Evolutionary conservation across 2,797 vertebrate species (phyloP), one percentile per base, ranked within the genome.

Genomic region (Neopelma chrysocephalum): DNA sequence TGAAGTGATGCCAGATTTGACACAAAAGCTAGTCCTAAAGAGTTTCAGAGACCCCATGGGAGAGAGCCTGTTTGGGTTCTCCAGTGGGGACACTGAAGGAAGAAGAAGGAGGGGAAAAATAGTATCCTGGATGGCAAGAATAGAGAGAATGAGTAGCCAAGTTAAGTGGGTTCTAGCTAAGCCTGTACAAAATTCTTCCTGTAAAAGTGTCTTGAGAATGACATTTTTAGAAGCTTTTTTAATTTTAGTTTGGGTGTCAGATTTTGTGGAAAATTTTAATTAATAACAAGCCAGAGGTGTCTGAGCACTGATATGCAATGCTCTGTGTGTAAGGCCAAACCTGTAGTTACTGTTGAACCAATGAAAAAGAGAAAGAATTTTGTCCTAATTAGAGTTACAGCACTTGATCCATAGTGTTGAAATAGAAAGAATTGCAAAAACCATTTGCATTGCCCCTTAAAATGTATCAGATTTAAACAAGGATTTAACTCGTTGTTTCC

Each of bases 381-480:
- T 87, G 61, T 62, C 75, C 83, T 75, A 56, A 36, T 70, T 79
- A 70, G 11, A 9, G 71, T 89, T 93, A 92, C 81, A 65, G 93
- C 51, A 61, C 38, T 82, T 66, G n/a, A 71, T 82, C 36, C 60
- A 11, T 27, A 75, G 50, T 92, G 90, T 87, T 3, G 89, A 96
- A 95, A 94, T 27, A 73, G 76, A 91, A 91, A 72, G 81, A 94
- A 91, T 78, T 94, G 75, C 89, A 91, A 68, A 96, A 97, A 73
- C 6, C 6, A 61, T 90, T 96, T 89, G 71, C 64, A 42, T 91
- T 71, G 21, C 21, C 53, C 81, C 87, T 91, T 89, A 71, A 82
- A 92, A 87, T 82, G 4, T 42, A 70, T 71, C 40, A 85, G 57
- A 84, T 87, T 73, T 70, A 45, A 93, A 70, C 12, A 87, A 25